Percentiles rank a stretch among this genome's conserved stretches.
Conservation (phyloP, 2,888 invertebrate species). For the Athetis lepigone region DNA sequence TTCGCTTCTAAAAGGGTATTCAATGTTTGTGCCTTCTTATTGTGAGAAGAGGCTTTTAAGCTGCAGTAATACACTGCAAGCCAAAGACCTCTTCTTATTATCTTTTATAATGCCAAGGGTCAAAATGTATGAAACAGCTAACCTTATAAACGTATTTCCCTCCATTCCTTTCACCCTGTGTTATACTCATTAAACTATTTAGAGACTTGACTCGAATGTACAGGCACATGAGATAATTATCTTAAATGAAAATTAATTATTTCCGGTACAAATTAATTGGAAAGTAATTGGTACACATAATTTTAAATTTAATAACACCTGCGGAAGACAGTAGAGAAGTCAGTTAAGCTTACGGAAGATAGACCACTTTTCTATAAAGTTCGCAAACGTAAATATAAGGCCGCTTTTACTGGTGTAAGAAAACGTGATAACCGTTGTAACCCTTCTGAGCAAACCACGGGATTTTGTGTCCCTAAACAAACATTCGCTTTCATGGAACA, state of each 20-base stretch:
- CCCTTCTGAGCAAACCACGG: constrained; percentile 55
- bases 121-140: no score
- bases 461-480: constrained; percentile 59
- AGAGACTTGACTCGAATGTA: no score
- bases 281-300: no score
- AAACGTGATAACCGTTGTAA: constrained; percentile 39
- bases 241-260: no score
- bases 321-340: not conserved
- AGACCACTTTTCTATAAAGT: constrained; percentile 17
- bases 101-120: no score
- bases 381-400: constrained; percentile 40
- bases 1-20: no score
- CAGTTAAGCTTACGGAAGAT: not conserved
- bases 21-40: no score
- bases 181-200: no score
- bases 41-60: no score
- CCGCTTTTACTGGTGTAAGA: constrained; percentile 37
- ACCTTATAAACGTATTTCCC: no score
- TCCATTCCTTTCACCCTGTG: not conserved
- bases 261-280: not conserved
- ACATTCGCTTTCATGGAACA: constrained; percentile 46
- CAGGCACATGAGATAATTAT: not conserved
- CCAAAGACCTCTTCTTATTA: no score
- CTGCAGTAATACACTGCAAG: no score
- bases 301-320: not conserved